Percentiles rank a stretch among this genome's conserved stretches.
Conservation (phyloP, 2,797 vertebrate genomes). For the Onychomys torridus region DNA sequence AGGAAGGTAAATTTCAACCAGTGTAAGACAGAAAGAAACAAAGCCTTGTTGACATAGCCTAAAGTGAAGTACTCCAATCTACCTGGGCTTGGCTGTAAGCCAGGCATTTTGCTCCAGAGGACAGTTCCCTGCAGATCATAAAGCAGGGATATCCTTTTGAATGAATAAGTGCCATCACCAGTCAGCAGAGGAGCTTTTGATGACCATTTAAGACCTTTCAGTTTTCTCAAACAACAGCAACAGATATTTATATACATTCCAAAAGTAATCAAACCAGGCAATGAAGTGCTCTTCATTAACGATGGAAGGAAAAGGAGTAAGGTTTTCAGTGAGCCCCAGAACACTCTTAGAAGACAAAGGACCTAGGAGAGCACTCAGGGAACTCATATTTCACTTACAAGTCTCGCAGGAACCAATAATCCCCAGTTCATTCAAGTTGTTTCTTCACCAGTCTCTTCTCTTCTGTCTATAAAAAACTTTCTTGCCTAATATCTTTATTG, state of each 20-base stretch:
- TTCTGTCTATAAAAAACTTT: slow-evolving; percentile 82
- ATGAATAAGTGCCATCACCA: neutral
- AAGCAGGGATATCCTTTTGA: neutral
- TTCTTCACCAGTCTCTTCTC: slow-evolving; percentile 82
- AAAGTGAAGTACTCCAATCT: neutral
- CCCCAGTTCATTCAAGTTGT: slow-evolving; percentile 82
- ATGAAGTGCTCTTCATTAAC: slow-evolving; percentile 19
- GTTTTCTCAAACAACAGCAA: slow-evolving; percentile 11
- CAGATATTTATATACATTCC: neutral
- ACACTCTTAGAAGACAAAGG: slow-evolving; percentile 43
- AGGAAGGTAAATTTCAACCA: neutral
- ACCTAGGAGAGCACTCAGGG: neutral
- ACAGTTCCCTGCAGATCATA: neutral
- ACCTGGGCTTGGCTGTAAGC: accelerated
- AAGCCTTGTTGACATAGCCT: neutral
- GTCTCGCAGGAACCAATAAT: slow-evolving; percentile 75
- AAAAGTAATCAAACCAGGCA: slow-evolving; percentile 28
- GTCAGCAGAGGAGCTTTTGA: neutral
- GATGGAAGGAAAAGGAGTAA: neutral
- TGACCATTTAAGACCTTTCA: neutral
- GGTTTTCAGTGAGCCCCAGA: slow-evolving; percentile 50
- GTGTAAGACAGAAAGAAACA: neutral
- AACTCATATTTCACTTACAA: slow-evolving; percentile 72
- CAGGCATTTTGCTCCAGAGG: neutral
- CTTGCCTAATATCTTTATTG: slow-evolving; percentile 81